A percentile compares a stretch with the other conserved stretches of the same genome.
Conservation (phyloP, 2,113 vertebrate species). For the Hemibagrus wyckioides region DNA sequence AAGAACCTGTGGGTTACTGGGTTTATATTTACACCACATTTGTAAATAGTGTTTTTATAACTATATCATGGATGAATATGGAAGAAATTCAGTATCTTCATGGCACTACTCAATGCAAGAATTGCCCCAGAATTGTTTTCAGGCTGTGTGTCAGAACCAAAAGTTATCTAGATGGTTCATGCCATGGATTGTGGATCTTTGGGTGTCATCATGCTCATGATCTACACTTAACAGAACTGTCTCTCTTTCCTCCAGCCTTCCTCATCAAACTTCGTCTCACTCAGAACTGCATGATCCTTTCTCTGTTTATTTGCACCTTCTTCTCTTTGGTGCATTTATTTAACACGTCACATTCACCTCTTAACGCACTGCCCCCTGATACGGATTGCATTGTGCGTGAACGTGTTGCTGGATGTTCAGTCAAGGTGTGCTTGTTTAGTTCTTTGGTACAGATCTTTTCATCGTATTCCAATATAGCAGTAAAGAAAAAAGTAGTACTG, state of each 20-base stretch:
- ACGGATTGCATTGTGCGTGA: neutral
- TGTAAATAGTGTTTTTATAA: neutral
- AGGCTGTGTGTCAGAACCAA: slow-evolving; percentile 23
- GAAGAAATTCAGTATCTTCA: neutral
- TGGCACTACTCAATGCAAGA: no score
- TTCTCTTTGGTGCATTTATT: neutral
- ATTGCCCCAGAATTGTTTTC: neutral
- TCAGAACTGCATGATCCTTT: neutral
- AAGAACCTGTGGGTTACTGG: neutral
- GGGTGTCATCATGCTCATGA: neutral
- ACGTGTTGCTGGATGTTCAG: neutral
- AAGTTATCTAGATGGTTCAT: neutral
- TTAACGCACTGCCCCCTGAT: neutral
- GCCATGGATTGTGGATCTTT: slow-evolving; percentile 1
- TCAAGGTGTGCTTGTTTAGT: neutral
- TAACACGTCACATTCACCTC: neutral
- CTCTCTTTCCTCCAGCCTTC: neutral
- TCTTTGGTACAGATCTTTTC: neutral
- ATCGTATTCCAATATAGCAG: neutral
- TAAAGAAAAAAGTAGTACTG: neutral
- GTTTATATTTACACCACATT: neutral
- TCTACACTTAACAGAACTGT: slow-evolving; percentile 4
- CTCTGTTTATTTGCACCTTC: neutral
- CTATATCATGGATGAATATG: no score
- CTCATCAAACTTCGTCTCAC: neutral